Evolutionary conservation across 1,140 invertebrate genomes (phyloP).

Genomic region (Cotesia glomerata): DNA sequence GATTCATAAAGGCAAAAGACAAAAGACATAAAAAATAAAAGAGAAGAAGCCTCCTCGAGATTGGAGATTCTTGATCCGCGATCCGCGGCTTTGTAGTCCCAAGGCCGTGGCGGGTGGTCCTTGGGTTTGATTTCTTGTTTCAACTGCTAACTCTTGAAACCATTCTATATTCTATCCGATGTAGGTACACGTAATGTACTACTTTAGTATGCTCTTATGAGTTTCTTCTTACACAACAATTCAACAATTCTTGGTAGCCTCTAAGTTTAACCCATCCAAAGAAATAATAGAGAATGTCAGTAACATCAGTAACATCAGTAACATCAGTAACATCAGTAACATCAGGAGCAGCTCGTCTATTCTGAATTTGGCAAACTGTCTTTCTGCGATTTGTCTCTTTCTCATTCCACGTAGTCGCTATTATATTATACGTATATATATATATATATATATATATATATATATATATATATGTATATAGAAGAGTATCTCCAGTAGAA

Average conservation of each 20-base stretch:
- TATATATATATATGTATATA: too few species aligned
- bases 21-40: too few species aligned
- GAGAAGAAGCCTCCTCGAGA: constrained; percentile 61
- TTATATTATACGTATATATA: too few species aligned
- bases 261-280: background rate
- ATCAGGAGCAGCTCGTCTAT: background rate
- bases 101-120: constrained; percentile 62
- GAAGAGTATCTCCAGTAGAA: too few species aligned
- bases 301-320: background rate
- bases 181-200: too few species aligned
- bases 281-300: background rate
- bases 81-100: constrained; percentile 54
- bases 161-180: background rate
- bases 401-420: background rate
- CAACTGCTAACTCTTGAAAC: constrained; percentile 29
- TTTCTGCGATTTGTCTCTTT: background rate
- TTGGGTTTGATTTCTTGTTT: constrained; percentile 64
- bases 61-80: too few species aligned
- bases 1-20: constrained; percentile 60
- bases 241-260: background rate
- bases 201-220: background rate
- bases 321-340: background rate
- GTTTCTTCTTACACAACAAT: too few species aligned
- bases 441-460: too few species aligned
- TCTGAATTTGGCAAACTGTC: too few species aligned